Evolutionary conservation across 1,140 invertebrate species (phyloP), one percentile per base, ranked within the genome.

Genomic region (Scaptomyza montana): DNA sequence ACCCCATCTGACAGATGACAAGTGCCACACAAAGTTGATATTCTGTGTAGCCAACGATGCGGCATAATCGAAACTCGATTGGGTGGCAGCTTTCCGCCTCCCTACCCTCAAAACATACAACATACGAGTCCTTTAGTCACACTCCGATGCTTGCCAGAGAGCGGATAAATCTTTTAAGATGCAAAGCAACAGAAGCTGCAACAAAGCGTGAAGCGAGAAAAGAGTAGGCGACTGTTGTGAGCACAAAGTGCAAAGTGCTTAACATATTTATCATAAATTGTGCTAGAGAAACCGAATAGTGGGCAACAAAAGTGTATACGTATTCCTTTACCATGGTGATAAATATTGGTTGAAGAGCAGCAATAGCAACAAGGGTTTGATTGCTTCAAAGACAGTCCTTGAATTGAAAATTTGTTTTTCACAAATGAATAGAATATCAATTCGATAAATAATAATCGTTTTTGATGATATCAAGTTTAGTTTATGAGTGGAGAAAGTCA

Each of bases 181-280:
- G 64, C 64, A 77, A 78, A 76, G 64, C 69, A 89, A 82, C 33
- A 87, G 60, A 33, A 69, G 67, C 53, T 69, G 82, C 78, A 82
- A 53, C 70, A 77, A 74, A 74, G 74, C 69, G 69, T 77, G 49
- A 63, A 43, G 21, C 50, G 33, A 46, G 33, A 57, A 47, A 65
- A 78, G 33, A 8, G 33, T 9, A 66, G 81, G 81, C 70, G 75
- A 76, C 65, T 66, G 57, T 33, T 66, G 57, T 33, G 30, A 25
- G 21, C 21, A 25, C 65, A 25, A 25, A 25, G 21, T 33, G 30
- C 30, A 68, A 75, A 80, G 68, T 66, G 74, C 50, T 46, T 41
- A 61, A 76, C 65, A 67, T 73, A 63, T 69, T 61, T 65, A 66
- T 73, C 67, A 71, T 78, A 85, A 77, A 77, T 59, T 66, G 67